Base-by-base conservation (phyloP, 2,797 vertebrate genomes). In the Tamandua tetradactyla region DNA sequence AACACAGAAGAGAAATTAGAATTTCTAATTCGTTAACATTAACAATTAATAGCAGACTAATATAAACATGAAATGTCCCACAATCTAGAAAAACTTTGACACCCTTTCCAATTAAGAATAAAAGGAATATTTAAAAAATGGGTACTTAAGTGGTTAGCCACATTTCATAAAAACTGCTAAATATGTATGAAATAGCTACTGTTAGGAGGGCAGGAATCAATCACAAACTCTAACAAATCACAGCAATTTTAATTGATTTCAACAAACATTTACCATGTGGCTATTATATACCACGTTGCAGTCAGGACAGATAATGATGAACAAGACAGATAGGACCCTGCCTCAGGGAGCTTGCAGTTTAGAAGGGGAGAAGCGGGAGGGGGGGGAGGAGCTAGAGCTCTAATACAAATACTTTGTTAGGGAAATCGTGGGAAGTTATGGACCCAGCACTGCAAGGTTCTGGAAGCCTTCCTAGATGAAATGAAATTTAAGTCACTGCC, bases 11-110 rank as follows among this genome's bases (percentile, higher is more conserved):
- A 49, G 40, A 96, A 91, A 85, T 82, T 62, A 91, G n/a, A 83
- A 91, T 79, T 87, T 30, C 27, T 61, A 57, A 64, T 59, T 87
- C 91, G 80, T 44, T 40, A 87, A 91, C 37, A 91, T 32, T 75
- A 95, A 68, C 3, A 87, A 42, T 44, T 23, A 80, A 8, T 42
- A 81, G 74, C 9, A 89, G 25, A 40, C 42, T 85, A 93, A 80
- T 55, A 75, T 93, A 94, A 85, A 75, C 14, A 79, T 18, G 8
- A 82, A 92, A 90, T 62, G 76, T 1, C 22, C 59, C 18, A 68
- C 11, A 5, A 49, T 89, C 5, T 91, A 71, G 52, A 66, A 76
- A 87, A 25, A 69, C 5, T 87, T 78, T 27, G 32, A 55, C 3
- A 88, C 42, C 20, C 61, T 89, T 79, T 82, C 80, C 25, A 84